phyloP scores from a whole-genome alignment of 2,797 vertebrate genomes.

The Ibycter americanus region DNA sequence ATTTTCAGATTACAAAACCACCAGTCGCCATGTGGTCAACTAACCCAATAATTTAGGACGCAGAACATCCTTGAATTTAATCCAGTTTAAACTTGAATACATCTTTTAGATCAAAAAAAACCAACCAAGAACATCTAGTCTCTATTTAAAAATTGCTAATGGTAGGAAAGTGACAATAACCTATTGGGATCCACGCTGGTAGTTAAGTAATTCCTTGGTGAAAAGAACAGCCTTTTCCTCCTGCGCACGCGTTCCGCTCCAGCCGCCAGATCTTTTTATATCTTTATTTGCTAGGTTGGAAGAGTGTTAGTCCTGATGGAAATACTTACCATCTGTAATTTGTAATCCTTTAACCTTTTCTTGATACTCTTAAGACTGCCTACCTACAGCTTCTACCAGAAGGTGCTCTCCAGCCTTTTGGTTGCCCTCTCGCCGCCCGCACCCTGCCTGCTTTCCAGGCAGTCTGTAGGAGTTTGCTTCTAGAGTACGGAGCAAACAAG shows the following conservation, averaged over 20 bases:
- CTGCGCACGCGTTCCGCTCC: not conserved
- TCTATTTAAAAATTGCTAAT: slow-evolving; percentile 44
- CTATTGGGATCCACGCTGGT: not conserved
- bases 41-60: slow-evolving; percentile 43
- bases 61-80: slow-evolving; percentile 41
- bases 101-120: slow-evolving; percentile 2
- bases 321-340: not conserved
- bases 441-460: not conserved
- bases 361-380: not conserved
- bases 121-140: slow-evolving; percentile 32
- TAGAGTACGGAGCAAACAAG: not conserved
- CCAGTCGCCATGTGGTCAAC: not conserved
- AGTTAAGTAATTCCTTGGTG: not conserved
- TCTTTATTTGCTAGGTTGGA: not conserved
- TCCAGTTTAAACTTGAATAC: slow-evolving; percentile 23
- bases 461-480: not conserved
- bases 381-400: not conserved
- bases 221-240: not conserved
- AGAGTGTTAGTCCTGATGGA: not conserved
- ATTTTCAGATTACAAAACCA: slow-evolving; percentile 56
- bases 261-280: slow-evolving; percentile 30
- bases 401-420: not conserved
- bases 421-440: not conserved
- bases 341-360: not conserved
- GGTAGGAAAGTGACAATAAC: slow-evolving; percentile 46